Evolutionary conservation across 2,113 vertebrate genomes (phyloP).

Genomic region (Pluvianellus socialis): DNA sequence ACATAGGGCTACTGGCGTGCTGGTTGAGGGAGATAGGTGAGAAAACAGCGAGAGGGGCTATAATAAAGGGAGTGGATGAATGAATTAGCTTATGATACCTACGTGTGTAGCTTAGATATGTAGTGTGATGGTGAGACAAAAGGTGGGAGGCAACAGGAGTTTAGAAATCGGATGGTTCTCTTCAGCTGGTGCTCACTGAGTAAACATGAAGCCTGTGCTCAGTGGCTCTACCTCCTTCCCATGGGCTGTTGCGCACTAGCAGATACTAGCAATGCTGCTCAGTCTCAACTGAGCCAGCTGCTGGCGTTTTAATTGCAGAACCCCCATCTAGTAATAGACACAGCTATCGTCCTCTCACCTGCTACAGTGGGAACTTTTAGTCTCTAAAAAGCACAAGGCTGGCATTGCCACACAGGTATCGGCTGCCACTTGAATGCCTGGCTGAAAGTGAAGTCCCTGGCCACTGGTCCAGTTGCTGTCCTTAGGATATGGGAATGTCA

Average conservation of each 20-base stretch:
- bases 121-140: neutral
- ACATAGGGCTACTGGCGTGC: neutral
- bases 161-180: neutral
- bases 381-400: neutral
- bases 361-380: neutral
- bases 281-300: neutral
- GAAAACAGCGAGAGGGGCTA: neutral
- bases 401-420: neutral
- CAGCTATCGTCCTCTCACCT: neutral
- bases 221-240: neutral
- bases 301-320: neutral
- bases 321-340: neutral
- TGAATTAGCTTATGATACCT: neutral
- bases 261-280: neutral
- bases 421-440: neutral
- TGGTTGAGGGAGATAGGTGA: neutral
- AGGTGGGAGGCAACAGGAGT: neutral
- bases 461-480: neutral
- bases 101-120: neutral
- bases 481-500: neutral
- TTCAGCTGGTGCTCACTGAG: neutral
- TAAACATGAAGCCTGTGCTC: neutral
- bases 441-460: neutral
- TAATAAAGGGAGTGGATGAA: neutral
- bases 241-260: neutral